Evolutionary conservation across 2,797 vertebrate genomes (phyloP).

Genomic region (Sitta carolinensis): DNA sequence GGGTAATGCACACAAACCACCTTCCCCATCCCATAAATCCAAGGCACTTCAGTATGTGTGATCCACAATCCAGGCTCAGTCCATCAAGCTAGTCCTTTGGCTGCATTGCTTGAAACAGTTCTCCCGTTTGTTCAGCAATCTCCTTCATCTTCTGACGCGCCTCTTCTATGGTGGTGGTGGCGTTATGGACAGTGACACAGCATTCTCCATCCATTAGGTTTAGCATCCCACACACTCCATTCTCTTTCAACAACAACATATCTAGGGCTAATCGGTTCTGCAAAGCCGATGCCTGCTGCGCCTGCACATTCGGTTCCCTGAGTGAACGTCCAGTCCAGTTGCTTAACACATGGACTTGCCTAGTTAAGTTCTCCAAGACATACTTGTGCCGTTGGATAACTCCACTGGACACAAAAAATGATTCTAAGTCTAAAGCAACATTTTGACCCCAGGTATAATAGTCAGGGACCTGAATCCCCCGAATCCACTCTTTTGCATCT

Average conservation of each 20-base stretch:
- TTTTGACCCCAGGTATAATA: background rate
- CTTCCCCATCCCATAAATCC: background rate
- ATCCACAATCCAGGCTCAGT: background rate
- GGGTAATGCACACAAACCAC: background rate
- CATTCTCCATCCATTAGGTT: background rate
- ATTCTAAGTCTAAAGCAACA: background rate
- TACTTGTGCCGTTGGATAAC: background rate
- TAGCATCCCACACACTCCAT: conserved; percentile 1
- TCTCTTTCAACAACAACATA: background rate
- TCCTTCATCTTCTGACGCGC: conserved; percentile 12
- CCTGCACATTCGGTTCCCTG: background rate
- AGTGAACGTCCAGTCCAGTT: background rate
- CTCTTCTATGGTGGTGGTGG: background rate
- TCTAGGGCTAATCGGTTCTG: background rate
- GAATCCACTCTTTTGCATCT: background rate
- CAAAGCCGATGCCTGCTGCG: background rate
- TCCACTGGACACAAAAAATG: background rate
- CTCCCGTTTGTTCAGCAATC: background rate
- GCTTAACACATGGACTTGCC: background rate
- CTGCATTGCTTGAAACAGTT: background rate
- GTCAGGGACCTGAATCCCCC: background rate
- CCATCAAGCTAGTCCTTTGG: background rate
- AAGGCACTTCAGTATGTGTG: background rate
- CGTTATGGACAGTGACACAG: background rate
- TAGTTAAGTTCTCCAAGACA: background rate